Evolutionary conservation across 2,113 vertebrate species (phyloP), one percentile per base, ranked within the genome.

Genomic region (Phylloscopus whistleri): DNA sequence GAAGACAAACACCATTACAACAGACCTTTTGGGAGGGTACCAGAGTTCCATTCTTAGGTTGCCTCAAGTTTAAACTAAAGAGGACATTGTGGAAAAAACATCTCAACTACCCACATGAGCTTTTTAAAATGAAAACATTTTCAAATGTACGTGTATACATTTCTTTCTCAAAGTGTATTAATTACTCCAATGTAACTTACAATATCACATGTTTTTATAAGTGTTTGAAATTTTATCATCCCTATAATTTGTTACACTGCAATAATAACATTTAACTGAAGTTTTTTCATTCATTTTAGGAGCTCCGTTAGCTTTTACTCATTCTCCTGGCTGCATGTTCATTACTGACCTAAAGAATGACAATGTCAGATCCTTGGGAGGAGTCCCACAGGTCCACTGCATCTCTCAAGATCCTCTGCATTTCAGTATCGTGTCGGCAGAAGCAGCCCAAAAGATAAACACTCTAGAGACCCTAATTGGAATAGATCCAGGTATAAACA

Each of bases 401-500:
- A 95, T 99, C 90, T 99, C 98, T 93, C 96, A 96, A 67, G 96
- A 98, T 84, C 99, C 98, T 80, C 75, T 98, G 95, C 96, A 97
- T 77, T 99, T 98, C 76, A 99, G 98, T 88, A 53, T 98, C n/a
- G 97, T 95, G 8, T 99, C 98, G 15, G 87, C 90, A 86, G 90
- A 95, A 26, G 97, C 97, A 4, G 94, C 94, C 39, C 87, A 64
- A 41, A 98, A 94, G 92, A 98, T 99, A 96, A 93, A 96, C 59
- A 69, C 88, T 9, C 94, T 99, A 35, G 98, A 99, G 95, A 79
- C 35, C 6, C 92, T 98, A 2, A 98, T 98, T 78, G 97, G 95
- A 78, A 82, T 96, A 69, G 98, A 99, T 94, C 98, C 98, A 97
- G 98, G 99, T 99, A 97, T 91, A 90, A 91, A 31, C 41, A 79